These are phyloP conservation scores for Troides oblongomaculatus DNA, from an alignment of 2,888 invertebrate genomes.

Conservation along the genomic window DNA sequence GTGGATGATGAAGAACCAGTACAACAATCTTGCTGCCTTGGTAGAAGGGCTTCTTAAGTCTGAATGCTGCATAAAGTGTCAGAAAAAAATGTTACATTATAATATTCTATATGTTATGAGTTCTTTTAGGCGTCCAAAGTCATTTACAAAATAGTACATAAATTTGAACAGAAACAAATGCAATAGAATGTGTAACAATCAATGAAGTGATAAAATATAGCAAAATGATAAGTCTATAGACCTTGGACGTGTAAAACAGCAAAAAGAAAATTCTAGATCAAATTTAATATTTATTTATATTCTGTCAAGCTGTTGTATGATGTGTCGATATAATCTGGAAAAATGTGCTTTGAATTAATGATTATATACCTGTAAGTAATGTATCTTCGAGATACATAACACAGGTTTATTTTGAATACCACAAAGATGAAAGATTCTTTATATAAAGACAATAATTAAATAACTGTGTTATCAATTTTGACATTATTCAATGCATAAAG, in stretches of 20 bases:
- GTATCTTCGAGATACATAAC: too few species aligned
- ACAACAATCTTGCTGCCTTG: slow-evolving; percentile 61
- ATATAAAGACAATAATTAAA: too few species aligned
- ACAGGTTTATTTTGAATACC: too few species aligned
- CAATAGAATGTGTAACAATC: background rate
- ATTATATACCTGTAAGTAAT: too few species aligned
- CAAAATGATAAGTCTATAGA: background rate
- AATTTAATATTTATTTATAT: background rate
- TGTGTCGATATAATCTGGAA: background rate
- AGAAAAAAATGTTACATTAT: background rate
- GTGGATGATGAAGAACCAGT: slow-evolving; percentile 70
- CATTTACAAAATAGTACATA: background rate
- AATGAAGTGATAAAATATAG: background rate
- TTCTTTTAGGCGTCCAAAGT: background rate
- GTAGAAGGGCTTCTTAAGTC: slow-evolving; percentile 47
- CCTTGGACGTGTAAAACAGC: background rate
- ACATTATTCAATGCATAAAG: too few species aligned
- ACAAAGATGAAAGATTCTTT: too few species aligned
- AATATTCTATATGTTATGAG: background rate
- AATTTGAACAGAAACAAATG: background rate
- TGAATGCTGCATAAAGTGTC: background rate
- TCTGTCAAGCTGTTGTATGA: background rate
- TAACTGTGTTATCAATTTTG: too few species aligned
- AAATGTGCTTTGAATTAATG: background rate
- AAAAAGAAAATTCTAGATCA: background rate